Base-by-base conservation (phyloP, 35 echinoderm and acorn worm species). In the Apostichopus parvimensis region DNA sequence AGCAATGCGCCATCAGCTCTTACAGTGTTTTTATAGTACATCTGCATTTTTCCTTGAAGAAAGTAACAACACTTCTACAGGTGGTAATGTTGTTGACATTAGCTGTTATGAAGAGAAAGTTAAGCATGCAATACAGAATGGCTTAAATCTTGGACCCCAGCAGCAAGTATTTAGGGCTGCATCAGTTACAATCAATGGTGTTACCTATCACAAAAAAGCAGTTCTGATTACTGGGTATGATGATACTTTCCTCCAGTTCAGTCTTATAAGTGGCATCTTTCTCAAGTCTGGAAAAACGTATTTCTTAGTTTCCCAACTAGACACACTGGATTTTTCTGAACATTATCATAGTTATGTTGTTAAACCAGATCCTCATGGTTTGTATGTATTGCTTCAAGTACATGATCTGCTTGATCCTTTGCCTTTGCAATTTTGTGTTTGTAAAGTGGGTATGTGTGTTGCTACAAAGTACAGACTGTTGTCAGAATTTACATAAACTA, bases 391-490 rank as follows among this genome's bases (percentile, higher is more conserved):
- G 54, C 45, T 86, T 8, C 82, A 86, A 59, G 59, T 59, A 59
- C 9, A 86, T 20, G 7, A 86, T 12, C 59, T 86, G 6, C 82
- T 86, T 60, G 82, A 86, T 86, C 82, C 82, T 59, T 15, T 57
- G 53, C 82, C 82, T 5, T n/a, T 86, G 23, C 82, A 86, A n/a
- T 86, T 54, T 86, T 59, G 4, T 86, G 54, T 86, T 8, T 86
- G 82, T 86, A 59, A 86, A 57, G 53, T 15, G 5, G 82, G 82
- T 8, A 55, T 86, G 82, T 57, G 24, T 84, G 80, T 53, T 11
- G 80, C 24, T 13, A 9, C 6, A 17, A 84, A 55, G 45, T 45
- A 26, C 56, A 25, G 77, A 52, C 9, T 79, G 9, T 79, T 79
- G 34, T 79, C 77, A 25, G 77, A 79, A 79, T 79, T 79, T 52